Conservation (phyloP, 1,140 invertebrate species). For the Drosophila eugracilis region DNA sequence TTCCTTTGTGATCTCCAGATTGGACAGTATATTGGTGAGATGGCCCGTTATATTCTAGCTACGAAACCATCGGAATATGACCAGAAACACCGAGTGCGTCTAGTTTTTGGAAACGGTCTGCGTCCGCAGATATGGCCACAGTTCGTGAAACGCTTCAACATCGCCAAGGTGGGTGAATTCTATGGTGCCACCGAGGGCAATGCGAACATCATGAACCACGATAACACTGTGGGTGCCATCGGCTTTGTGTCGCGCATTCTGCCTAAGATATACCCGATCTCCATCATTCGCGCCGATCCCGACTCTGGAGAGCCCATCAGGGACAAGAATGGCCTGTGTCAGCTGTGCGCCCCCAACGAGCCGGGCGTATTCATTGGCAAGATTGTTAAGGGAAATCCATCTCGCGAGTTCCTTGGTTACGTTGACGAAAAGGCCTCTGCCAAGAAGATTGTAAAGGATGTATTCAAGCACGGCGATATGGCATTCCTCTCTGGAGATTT, state of each 20-base stretch:
- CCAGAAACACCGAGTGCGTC: slow-evolving; percentile 91
- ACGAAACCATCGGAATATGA: slow-evolving; percentile 93
- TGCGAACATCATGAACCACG: slow-evolving; percentile 97
- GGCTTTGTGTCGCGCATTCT: slow-evolving; percentile 96
- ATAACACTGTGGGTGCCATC: slow-evolving; percentile 96
- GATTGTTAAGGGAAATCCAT: slow-evolving; percentile 93
- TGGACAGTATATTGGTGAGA: slow-evolving; percentile 98
- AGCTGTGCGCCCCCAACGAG: slow-evolving; percentile 90
- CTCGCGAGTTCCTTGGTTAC: slow-evolving; percentile 95
- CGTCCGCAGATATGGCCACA: slow-evolving; percentile 97
- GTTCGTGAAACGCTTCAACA: slow-evolving; percentile 95
- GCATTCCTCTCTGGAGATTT: slow-evolving; percentile 98
- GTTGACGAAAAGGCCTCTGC: slow-evolving; percentile 95
- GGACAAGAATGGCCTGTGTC: slow-evolving; percentile 91
- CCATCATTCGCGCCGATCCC: slow-evolving; percentile 94
- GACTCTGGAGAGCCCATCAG: slow-evolving; percentile 93
- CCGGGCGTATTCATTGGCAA: slow-evolving; percentile 98
- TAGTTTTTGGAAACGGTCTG: slow-evolving; percentile 98
- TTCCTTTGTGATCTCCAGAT: slow-evolving; percentile 48
- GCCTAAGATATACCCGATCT: slow-evolving; percentile 93
- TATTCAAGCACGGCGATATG: slow-evolving; percentile 94
- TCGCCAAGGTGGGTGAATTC: slow-evolving; percentile 95
- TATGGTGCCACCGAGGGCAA: slow-evolving; percentile 99
- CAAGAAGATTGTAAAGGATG: slow-evolving; percentile 96
- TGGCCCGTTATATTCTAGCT: slow-evolving; percentile 97